Conservation (phyloP, 2,113 vertebrate genomes). For the Perca flavescens region DNA sequence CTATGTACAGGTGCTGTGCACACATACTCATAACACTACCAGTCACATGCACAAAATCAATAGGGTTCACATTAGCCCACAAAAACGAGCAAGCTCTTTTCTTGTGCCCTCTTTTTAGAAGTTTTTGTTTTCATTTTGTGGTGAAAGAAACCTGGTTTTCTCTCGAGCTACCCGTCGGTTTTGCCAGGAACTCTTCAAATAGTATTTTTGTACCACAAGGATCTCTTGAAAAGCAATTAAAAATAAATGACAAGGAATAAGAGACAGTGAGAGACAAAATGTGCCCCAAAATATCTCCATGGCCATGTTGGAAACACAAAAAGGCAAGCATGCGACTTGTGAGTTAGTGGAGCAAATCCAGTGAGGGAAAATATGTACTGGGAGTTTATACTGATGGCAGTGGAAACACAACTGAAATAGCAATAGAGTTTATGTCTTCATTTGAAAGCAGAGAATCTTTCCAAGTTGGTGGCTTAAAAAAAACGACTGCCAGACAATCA, state of each 20-base stretch:
- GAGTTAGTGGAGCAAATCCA: constrained; percentile 71
- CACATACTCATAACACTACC: not conserved
- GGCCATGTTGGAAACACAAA: constrained; percentile 67
- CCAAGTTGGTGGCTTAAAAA: constrained; percentile 39
- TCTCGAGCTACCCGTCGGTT: constrained; percentile 31
- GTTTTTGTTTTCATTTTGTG: constrained; percentile 66
- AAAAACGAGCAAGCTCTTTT: constrained; percentile 46
- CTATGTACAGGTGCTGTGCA: constrained; percentile 9
- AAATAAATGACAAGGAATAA: constrained; percentile 69
- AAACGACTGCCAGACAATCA: constrained; percentile 51
- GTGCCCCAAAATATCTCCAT: constrained; percentile 65
- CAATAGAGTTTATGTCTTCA: constrained; percentile 49
- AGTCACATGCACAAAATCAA: constrained; percentile 24
- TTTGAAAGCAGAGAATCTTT: constrained; percentile 59
- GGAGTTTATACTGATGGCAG: constrained; percentile 67
- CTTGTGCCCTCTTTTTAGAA: constrained; percentile 55
- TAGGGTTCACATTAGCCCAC: constrained; percentile 42
- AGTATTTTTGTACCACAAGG: constrained; percentile 62
- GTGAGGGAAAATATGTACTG: constrained; percentile 66
- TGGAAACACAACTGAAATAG: constrained; percentile 78
- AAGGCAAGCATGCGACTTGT: constrained; percentile 53
- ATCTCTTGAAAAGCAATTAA: constrained; percentile 80
- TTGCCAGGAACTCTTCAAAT: constrained; percentile 72
- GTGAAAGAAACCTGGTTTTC: constrained; percentile 64
- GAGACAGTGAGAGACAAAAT: constrained; percentile 61